phyloP scores from a whole-genome alignment of 1,140 invertebrate species.

The Drosophila watanabei region DNA sequence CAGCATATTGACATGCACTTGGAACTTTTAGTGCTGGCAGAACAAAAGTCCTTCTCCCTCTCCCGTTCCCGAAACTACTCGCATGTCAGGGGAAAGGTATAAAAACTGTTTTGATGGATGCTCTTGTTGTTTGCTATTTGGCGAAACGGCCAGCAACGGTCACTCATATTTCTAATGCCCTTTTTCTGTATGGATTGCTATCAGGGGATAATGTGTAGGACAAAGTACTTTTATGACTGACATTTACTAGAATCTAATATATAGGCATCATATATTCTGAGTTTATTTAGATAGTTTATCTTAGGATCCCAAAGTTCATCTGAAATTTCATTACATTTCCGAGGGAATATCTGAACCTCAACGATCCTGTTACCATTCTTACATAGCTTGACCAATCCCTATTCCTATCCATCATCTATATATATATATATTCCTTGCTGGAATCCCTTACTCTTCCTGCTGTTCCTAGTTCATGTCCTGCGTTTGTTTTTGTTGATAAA shows the following conservation, averaged over 20 bases:
- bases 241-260: not conserved
- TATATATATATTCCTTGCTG: conserved; percentile 12
- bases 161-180: conserved; percentile 25
- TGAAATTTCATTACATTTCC: not conserved
- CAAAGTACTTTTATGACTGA: not conserved
- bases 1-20: conserved; percentile 66
- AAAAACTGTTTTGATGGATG: conserved; percentile 72
- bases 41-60: conserved; percentile 1
- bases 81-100: conserved; percentile 23
- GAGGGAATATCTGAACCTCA: not conserved
- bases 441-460: conserved; percentile 9
- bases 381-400: not conserved
- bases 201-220: not conserved
- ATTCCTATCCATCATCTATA: too few species aligned
- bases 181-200: not conserved
- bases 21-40: conserved; percentile 29
- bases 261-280: not conserved
- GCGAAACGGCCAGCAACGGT: conserved; percentile 19
- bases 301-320: too few species aligned
- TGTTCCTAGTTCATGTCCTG: conserved; percentile 7
- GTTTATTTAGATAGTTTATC: too few species aligned
- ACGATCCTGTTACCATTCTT: not conserved
- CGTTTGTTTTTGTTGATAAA: conserved; percentile 54
- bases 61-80: conserved; percentile 31
- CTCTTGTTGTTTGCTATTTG: conserved; percentile 58